Conservation (phyloP, 2,113 vertebrate species). For the Cygnus atratus region DNA sequence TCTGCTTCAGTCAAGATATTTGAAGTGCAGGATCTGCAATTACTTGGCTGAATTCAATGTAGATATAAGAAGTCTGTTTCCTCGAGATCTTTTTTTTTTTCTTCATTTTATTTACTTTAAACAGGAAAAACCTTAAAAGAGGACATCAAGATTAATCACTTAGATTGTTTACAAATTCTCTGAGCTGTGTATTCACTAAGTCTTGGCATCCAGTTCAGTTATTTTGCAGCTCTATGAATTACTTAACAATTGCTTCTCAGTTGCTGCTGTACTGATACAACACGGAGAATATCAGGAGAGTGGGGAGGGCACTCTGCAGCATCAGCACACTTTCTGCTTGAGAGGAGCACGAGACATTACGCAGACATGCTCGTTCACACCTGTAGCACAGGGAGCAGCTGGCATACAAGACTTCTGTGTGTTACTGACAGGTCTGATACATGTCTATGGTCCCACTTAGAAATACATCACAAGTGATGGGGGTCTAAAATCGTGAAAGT, state of each 20-base stretch:
- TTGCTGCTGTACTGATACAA: not conserved
- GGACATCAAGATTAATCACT: not conserved
- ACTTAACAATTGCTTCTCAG: not conserved
- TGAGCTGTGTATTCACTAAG: not conserved
- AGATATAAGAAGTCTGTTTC: not conserved
- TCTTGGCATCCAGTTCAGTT: not conserved
- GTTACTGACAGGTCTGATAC: not conserved
- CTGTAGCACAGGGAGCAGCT: not conserved
- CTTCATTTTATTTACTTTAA: not conserved
- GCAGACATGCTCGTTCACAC: not conserved
- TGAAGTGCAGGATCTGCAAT: not conserved
- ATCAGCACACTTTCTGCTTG: not conserved
- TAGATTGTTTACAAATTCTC: not conserved
- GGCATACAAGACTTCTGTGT: not conserved
- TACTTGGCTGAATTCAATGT: not conserved
- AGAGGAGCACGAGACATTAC: not conserved
- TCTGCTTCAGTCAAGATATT: not conserved
- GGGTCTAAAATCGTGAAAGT: not conserved
- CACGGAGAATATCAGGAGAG: not conserved
- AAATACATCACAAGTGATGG: accelerated
- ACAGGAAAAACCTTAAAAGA: not conserved
- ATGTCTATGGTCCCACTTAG: not conserved
- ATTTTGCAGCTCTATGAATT: not conserved
- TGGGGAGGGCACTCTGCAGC: not conserved
- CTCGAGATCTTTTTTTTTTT: not conserved